Conservation (phyloP, 1,140 invertebrate species). For the Trichogramma pretiosum region DNA sequence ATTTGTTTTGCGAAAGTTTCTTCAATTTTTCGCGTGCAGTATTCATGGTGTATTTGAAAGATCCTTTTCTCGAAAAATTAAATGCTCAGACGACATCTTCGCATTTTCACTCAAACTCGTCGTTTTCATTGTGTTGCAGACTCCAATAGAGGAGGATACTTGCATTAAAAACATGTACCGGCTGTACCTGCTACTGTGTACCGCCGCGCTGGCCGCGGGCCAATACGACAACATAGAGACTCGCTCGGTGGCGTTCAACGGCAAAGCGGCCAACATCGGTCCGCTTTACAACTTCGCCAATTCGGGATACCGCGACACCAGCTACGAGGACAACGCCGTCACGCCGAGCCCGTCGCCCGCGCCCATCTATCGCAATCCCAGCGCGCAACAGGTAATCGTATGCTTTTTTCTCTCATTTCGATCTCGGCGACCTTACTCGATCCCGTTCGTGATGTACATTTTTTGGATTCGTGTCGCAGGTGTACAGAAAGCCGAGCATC, state of each 20-base stretch:
- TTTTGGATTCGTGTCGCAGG: slow-evolving; percentile 10
- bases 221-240: slow-evolving; percentile 34
- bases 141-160: too few species aligned
- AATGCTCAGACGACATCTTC: too few species aligned
- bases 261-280: slow-evolving; percentile 30
- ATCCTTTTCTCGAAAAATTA: too few species aligned
- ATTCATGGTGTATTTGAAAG: too few species aligned
- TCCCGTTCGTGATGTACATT: background rate
- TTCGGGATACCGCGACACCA: slow-evolving; percentile 39
- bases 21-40: too few species aligned
- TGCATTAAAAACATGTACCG: slow-evolving; percentile 39
- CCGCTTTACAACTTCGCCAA: slow-evolving; percentile 33
- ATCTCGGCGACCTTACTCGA: too few species aligned
- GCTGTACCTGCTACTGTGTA: slow-evolving; percentile 32
- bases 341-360: slow-evolving; percentile 39
- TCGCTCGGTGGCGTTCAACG: slow-evolving; percentile 33
- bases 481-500: slow-evolving; percentile 23
- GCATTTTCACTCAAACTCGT: too few species aligned
- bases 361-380: slow-evolving; percentile 32
- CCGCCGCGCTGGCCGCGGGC: slow-evolving; percentile 30
- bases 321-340: slow-evolving; percentile 43
- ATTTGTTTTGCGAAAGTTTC: too few species aligned
- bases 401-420: too few species aligned
- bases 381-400: slow-evolving; percentile 25
- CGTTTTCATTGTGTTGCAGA: too few species aligned